Evolutionary conservation across 2,888 invertebrate genomes (phyloP).

Genomic region (Ceriagrion tenellum): DNA sequence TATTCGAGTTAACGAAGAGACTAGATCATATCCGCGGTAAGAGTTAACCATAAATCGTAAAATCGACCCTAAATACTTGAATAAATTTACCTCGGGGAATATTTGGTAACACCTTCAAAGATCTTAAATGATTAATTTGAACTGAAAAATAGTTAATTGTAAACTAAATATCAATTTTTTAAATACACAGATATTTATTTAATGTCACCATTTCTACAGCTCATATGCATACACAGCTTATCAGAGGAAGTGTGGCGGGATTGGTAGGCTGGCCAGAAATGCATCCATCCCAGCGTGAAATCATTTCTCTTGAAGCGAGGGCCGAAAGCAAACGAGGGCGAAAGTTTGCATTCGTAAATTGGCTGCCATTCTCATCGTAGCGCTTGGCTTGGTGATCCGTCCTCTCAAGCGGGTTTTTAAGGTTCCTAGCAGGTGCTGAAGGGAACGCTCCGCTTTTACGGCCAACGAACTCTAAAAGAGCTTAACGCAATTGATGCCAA

Average conservation of each 20-base stretch:
- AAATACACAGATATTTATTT: too few relatives aligned
- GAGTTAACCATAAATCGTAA: too few relatives aligned
- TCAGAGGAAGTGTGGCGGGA: not conserved
- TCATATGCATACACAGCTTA: too few relatives aligned
- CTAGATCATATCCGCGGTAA: too few relatives aligned
- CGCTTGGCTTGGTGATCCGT: not conserved
- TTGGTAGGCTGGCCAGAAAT: not conserved
- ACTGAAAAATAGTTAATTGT: too few relatives aligned
- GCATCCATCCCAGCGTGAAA: not conserved
- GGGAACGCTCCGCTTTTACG: not conserved
- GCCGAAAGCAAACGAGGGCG: not conserved
- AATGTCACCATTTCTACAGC: too few relatives aligned
- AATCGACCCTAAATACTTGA: too few relatives aligned
- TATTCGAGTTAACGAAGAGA: too few relatives aligned
- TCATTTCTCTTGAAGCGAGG: not conserved
- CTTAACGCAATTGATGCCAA: not conserved
- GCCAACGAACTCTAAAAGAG: not conserved
- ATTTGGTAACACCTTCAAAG: too few relatives aligned
- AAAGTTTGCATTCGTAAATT: not conserved
- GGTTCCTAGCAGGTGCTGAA: not conserved
- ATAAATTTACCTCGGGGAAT: too few relatives aligned
- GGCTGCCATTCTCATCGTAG: not conserved
- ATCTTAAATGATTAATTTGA: too few relatives aligned
- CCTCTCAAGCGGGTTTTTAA: not conserved
- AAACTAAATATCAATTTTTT: too few relatives aligned